These are phyloP conservation scores for Psittacula echo DNA, from an alignment of 2,797 vertebrate genomes.

Conservation along the genomic window DNA sequence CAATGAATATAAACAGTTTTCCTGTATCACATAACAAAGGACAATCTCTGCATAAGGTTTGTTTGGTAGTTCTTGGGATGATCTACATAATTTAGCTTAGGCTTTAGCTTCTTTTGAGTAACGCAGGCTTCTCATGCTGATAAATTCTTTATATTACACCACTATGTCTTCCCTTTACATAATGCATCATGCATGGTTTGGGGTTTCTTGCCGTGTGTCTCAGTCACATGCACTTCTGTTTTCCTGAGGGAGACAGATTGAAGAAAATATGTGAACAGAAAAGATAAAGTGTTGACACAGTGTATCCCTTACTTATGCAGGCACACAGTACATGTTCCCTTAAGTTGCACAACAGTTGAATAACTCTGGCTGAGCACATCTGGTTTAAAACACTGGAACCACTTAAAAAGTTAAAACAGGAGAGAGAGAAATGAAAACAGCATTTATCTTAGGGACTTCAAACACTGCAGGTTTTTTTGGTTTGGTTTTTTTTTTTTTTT, in stretches of 20 bases:
- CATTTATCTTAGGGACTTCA: neutral
- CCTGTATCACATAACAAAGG: neutral
- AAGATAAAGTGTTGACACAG: neutral
- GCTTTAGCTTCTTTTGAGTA: conserved; percentile 4
- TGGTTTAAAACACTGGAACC: neutral
- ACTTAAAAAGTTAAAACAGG: neutral
- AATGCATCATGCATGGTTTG: neutral
- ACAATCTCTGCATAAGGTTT: neutral
- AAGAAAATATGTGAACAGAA: neutral
- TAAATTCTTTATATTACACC: conserved; percentile 33
- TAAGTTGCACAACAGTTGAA: neutral
- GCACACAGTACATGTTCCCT: neutral
- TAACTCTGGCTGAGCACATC: conserved; percentile 3
- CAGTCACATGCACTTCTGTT: neutral
- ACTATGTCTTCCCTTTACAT: neutral
- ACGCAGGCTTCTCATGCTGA: neutral
- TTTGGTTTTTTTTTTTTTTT: neutral
- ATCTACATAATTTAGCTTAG: conserved; percentile 12
- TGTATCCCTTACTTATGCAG: neutral
- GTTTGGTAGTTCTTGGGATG: neutral
- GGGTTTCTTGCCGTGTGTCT: neutral
- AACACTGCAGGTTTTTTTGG: neutral
- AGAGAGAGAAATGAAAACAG: neutral
- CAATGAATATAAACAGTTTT: neutral
- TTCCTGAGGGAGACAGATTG: neutral